Evolutionary conservation across 2,113 vertebrate genomes (phyloP), one percentile per base, ranked within the genome.

Genomic region (Boulengeromyrus knoepffleri): DNA sequence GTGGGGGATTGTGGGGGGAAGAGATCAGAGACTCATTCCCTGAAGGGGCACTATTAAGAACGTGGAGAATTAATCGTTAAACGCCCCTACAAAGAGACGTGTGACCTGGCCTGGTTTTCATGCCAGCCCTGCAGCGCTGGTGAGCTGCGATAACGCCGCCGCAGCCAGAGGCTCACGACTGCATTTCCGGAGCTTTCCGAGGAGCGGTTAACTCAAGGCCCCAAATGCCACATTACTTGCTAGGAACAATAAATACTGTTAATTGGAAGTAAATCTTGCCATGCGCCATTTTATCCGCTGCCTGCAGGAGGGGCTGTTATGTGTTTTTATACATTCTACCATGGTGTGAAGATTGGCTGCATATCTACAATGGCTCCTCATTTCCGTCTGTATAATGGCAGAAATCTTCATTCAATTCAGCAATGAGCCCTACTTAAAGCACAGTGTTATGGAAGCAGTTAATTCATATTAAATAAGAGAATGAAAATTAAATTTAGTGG

Each of bases 241-340:
- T 66, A 42, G 39, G 53, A 88, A 62, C 87, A 88, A 88, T 88
- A 88, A 88, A 88, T 88, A 66, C 56, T 10, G 87, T 88, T 88
- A 58, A 88, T 88, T 62, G 27, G 24, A 50, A 87, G 85, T 87
- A 87, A 87, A 87, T 87, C 85, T 87, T 36, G 50, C 49, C 85
- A 17, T 39, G 12, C 49, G 7, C 31, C 47, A 52, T 52, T 53
- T 53, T 87, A 53, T 87, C 85, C 85, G 12, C 49, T 13, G 85
- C 50, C 49, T 87, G 27, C 85, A 53, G 85, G 50, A 53, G 85
- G 12, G 19, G 85, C 83, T 47, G 83, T 85, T 47, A 47, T 85
- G 39, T 47, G 24, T 6, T 85, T 85, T 85, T 13, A 85, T 85
- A 85, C 42, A 9, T 46, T 47, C 83, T 47, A 24, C 83, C 39